Evolutionary conservation across 2,888 invertebrate genomes (phyloP), one percentile per base, ranked within the genome.

Genomic region (Adela reaumurella): DNA sequence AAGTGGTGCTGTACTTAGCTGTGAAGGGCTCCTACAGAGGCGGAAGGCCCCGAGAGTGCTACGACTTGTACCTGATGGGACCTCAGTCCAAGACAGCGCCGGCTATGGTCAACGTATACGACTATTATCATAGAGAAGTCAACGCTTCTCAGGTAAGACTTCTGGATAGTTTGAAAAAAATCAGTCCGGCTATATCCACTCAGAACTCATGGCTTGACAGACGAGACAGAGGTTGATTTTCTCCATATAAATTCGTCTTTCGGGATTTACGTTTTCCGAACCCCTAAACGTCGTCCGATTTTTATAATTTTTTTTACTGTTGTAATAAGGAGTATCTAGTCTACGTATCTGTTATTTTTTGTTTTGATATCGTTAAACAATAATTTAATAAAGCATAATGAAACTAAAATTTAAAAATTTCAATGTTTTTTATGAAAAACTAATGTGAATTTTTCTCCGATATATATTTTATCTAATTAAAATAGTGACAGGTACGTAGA

Each of bases 71-170:
- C 58, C 64, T 68, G 0, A 68, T 70, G 1, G 77, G 77, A 0
- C 70, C 74, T 2, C 57, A 59, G 17, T 57, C 62, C 0, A 55
- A 49, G 43, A 74, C 74, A 1, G 58, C 74, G 18, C 79, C 35
- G 14, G 84, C 84, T 0, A 72, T 79, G 52, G 79, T 81, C 2
- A 79, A 77, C 50, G 61, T 88, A 1, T 76, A 81, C 46, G 87
- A 88, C 65, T 88, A 88, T 57, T 88, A 88, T 58, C 80, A 78
- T 45, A 85, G 85, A 1, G 74, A 74, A 48, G 61, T 78, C 19
- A 74, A 71, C 18, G 70, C 82, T 47, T 76, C 80, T 1, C 80
- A 78, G 67, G 86, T 85, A 63, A 59, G 56, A 48, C 17, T 45
- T 43, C 6, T 43, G 11, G 17, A 43, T 17, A 43, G 2, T 5